Percentiles rank a stretch among this genome's conserved stretches.
phyloP scores from a whole-genome alignment of 2,888 invertebrate genomes.

The Ophion obscuratus region DNA sequence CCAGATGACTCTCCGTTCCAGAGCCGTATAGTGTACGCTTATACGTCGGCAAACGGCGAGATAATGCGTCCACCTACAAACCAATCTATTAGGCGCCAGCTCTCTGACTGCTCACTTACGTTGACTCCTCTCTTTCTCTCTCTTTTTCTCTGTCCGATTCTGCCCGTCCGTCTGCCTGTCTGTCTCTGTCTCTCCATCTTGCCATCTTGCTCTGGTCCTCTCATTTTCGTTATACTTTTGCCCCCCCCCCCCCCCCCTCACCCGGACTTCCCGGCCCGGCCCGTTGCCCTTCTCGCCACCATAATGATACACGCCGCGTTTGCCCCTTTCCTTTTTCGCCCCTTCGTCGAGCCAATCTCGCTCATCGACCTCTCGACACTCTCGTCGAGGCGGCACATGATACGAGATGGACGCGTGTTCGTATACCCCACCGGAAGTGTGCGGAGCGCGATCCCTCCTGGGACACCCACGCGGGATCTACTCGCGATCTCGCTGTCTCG shows the following conservation, averaged over 20 bases:
- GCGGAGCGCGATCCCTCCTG: conserved; percentile 41
- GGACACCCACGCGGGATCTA: conserved; percentile 60
- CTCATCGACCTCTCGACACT: conserved; percentile 67
- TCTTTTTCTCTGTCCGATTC: conserved; percentile 21
- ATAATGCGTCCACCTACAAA: conserved; percentile 84
- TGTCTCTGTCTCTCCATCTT: background rate
- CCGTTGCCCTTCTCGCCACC: background rate
- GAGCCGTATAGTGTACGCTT: conserved; percentile 54
- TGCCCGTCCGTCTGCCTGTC: background rate
- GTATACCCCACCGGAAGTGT: conserved; percentile 62
- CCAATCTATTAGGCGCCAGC: conserved; percentile 84
- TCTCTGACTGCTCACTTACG: conserved; percentile 84
- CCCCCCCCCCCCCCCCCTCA: conserved; percentile 23
- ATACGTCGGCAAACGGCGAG: conserved; percentile 73
- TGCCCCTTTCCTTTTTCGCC: conserved; percentile 2
- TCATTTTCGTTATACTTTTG: conserved; percentile 27
- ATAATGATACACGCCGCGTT: background rate
- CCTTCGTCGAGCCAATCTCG: conserved; percentile 47
- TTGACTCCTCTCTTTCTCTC: conserved; percentile 68
- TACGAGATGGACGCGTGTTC: conserved; percentile 57
- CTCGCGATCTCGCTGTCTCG: conserved; percentile 46
- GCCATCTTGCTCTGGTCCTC: conserved; percentile 5
- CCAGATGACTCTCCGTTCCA: conserved; percentile 56
- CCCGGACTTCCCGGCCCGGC: conserved; percentile 9
- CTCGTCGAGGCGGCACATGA: conserved; percentile 43